Evolutionary conservation across 2,888 invertebrate genomes (phyloP), one percentile per base, ranked within the genome.

Genomic region (Sabatieria punctata): DNA sequence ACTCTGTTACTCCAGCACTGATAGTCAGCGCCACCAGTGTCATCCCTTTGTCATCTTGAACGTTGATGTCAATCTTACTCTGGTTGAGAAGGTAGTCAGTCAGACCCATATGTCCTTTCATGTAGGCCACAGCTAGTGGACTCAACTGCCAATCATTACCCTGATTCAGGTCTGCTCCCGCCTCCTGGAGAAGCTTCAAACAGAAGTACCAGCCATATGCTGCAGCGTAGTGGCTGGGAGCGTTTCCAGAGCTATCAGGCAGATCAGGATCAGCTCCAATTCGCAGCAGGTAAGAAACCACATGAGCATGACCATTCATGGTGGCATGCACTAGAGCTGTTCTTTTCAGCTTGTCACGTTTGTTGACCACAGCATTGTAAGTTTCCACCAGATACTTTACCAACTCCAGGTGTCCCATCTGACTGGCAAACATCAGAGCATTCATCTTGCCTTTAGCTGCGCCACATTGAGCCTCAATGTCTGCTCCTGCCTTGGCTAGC

Each of bases 131-230:
- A 43, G 67, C 68, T 36, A 73, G 54, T 4, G 74, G 73, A 1
- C 71, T 70, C 26, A 73, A 55, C 64, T 70, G 58, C 52, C 54
- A 57, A 46, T 57, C 55, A 45, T 59, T 61, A n/a, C 47, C 47
- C 4, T 41, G 43, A 8, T 50, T 49, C n/a, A 60, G 45, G 26
- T 52, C 49, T 1, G 48, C 49, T 1, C 60, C 64, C 23, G 63
- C 60, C 51, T 70, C 67, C 18, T 71, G 57, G 18, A 74, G 60
- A 8, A 71, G 52, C 51, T 71, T 65, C 24, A 71, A 57, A 47
- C 66, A 66, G 54, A 68, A 69, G 55, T 69, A 67, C 72, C 73
- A 74, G 19, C 74, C 74, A 56, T 74, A 74, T 0, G 72, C 59
- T n/a, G 69, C 68, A 2, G 73, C 73, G 57, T 73, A 74, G 58